Conservation (phyloP, 2,113 vertebrate species). For the Vireo altiloquus region DNA sequence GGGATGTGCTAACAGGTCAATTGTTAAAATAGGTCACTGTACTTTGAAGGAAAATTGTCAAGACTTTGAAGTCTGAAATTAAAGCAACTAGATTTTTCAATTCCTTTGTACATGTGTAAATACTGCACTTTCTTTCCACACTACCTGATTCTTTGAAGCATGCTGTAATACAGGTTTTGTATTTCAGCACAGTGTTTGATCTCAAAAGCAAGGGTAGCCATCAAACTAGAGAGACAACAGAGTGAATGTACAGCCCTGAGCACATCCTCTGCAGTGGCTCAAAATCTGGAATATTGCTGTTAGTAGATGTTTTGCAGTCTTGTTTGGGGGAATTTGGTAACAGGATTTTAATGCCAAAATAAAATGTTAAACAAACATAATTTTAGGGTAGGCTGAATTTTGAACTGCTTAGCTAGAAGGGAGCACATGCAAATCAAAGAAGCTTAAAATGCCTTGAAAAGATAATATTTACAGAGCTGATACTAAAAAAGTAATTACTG, state of each 20-base stretch:
- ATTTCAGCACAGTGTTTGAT: constrained; percentile 6
- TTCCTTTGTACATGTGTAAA: neutral
- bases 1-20: neutral
- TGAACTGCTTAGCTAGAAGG: neutral
- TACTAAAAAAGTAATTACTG: constrained; percentile 5
- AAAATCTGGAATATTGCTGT: neutral
- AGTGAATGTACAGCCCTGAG: neutral
- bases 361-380: constrained; percentile 3
- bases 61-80: constrained; percentile 44
- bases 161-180: neutral
- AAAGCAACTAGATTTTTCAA: neutral
- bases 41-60: neutral
- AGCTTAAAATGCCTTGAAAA: neutral
- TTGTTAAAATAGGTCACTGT: neutral
- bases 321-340: neutral
- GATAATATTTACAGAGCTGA: constrained; percentile 6
- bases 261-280: neutral
- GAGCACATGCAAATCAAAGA: neutral
- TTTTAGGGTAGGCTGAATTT: constrained; percentile 11
- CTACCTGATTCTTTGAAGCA: constrained; percentile 27
- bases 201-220: neutral
- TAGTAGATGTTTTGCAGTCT: neutral
- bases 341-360: neutral
- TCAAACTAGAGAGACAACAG: neutral
- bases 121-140: neutral